phyloP scores from a whole-genome alignment of 2,797 vertebrate genomes.

The Distichodus sexfasciatus region DNA sequence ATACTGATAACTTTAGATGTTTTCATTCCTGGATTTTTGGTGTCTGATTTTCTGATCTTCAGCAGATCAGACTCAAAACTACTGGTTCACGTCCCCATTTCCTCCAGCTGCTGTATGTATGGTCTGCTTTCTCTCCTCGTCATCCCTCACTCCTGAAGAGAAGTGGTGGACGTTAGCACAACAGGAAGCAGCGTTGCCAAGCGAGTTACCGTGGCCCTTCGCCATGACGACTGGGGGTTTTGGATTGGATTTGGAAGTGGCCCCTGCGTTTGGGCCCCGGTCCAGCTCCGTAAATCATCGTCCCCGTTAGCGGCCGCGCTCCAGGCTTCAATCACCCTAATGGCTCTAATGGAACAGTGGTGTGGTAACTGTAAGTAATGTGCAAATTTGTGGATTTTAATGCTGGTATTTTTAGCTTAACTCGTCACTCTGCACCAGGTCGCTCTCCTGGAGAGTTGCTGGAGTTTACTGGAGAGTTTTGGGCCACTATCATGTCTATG shows the following conservation, averaged over 20 bases:
- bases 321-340: background rate
- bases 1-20: no score
- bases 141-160: background rate
- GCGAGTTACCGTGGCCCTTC: constrained; percentile 25
- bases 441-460: no score
- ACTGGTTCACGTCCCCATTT: background rate
- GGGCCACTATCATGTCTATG: background rate
- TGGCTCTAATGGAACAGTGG: background rate
- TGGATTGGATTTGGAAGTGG: constrained; percentile 27
- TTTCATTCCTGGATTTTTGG: no score
- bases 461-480: no score
- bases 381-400: background rate
- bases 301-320: constrained; percentile 5
- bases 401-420: background rate
- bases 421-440: background rate
- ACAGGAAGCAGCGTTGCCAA: constrained; percentile 20
- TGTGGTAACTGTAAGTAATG: constrained; percentile 14
- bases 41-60: no score
- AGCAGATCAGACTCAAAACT: no score
- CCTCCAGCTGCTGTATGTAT: background rate
- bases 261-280: background rate
- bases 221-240: constrained; percentile 16
- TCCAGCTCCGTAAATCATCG: constrained; percentile 16
- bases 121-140: background rate
- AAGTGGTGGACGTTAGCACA: constrained; percentile 17